These are phyloP conservation scores for Varecia variegata DNA, from an alignment of 2,797 vertebrate species.

Conservation along the genomic window DNA sequence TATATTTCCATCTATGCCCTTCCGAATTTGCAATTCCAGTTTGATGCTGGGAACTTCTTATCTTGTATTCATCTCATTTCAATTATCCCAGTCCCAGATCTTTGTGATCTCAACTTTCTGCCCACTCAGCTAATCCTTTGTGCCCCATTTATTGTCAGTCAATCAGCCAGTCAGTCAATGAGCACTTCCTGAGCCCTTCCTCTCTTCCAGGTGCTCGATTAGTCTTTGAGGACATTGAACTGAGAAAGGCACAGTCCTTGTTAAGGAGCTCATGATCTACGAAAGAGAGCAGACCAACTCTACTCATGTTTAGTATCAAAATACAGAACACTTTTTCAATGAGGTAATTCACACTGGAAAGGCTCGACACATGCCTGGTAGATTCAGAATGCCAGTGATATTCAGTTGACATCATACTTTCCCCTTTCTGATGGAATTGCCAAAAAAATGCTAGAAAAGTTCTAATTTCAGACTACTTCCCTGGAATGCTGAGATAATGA, in stretches of 20 bases:
- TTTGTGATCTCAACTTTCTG: neutral
- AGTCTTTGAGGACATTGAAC: neutral
- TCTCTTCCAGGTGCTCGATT: neutral
- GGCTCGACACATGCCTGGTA: neutral
- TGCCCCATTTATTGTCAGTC: neutral
- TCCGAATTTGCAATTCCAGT: neutral
- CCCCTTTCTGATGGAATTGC: neutral
- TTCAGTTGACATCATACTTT: neutral
- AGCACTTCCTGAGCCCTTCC: neutral
- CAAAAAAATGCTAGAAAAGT: neutral
- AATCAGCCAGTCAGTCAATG: neutral
- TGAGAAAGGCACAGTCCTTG: neutral
- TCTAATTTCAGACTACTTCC: neutral
- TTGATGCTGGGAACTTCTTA: neutral
- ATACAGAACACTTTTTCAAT: neutral
- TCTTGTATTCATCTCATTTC: neutral
- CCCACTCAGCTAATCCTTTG: neutral
- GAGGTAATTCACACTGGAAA: neutral
- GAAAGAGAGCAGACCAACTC: neutral
- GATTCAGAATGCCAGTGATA: neutral
- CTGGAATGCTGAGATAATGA: neutral
- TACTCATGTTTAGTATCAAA: neutral
- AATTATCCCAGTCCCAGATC: neutral
- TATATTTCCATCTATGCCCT: slow-evolving; percentile 21
- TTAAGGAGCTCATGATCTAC: neutral